Conservation (phyloP, 1,140 invertebrate species). For the Pseudomyrmex cubaensis region DNA sequence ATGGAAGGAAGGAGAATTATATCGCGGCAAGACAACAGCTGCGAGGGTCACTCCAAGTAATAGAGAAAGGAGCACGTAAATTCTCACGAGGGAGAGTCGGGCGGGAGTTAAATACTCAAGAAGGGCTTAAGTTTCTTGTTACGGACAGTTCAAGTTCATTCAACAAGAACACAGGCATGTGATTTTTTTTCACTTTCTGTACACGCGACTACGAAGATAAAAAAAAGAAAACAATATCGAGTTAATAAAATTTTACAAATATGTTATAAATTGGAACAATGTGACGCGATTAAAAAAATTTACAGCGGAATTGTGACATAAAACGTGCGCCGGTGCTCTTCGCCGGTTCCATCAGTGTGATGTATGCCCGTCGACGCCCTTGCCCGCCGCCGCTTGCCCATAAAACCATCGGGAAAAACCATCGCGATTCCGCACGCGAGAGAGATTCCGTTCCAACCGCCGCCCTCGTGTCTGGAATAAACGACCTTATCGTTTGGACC, state of each 20-base stretch:
- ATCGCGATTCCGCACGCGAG: conserved; percentile 28
- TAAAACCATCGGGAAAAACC: conserved; percentile 11
- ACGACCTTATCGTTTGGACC: not conserved
- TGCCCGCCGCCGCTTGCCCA: not conserved
- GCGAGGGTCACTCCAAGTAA: conserved; percentile 37
- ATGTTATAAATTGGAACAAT: too few species aligned
- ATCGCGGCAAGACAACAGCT: conserved; percentile 33
- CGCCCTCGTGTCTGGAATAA: conserved; percentile 37
- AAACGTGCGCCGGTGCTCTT: not conserved
- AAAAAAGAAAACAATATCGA: too few species aligned
- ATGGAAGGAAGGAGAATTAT: conserved; percentile 16
- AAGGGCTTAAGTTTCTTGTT: not conserved
- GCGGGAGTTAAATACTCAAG: conserved; percentile 12
- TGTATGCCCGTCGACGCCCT: not conserved
- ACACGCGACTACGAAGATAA: too few species aligned
- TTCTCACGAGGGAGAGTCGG: conserved; percentile 8
- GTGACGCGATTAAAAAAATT: too few species aligned
- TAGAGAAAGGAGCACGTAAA: conserved; percentile 27
- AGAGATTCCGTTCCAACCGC: conserved; percentile 10
- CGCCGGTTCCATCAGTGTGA: conserved; percentile 8
- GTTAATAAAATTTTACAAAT: too few species aligned
- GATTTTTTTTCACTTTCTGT: too few species aligned
- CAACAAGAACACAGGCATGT: not conserved
- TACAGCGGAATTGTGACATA: too few species aligned
- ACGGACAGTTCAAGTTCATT: not conserved